Evolutionary conservation across 1,140 invertebrate genomes (phyloP).

Genomic region (Contarinia nasturtii): DNA sequence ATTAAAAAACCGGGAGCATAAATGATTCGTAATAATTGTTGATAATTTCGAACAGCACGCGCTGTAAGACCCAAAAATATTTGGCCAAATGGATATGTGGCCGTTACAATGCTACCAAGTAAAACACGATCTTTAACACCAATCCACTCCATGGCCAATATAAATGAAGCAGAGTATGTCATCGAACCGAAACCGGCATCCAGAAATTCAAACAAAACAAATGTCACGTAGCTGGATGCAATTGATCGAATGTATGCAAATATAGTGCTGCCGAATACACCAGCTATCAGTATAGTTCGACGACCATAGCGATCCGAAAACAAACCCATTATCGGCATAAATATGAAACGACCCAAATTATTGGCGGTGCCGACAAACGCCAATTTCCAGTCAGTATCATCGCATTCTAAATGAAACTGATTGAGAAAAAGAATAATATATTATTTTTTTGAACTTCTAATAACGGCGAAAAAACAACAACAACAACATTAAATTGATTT

Average conservation of each 20-base stretch:
- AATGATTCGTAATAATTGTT: constrained; percentile 39
- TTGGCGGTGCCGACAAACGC: constrained; percentile 50
- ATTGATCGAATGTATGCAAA: constrained; percentile 42
- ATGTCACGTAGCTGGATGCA: constrained; percentile 38
- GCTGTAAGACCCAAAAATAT: constrained; percentile 43
- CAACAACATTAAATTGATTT: too few relatives aligned
- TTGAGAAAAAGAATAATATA: too few relatives aligned
- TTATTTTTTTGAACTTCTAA: too few relatives aligned
- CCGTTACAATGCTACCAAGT: constrained; percentile 47
- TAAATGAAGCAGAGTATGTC: constrained; percentile 38
- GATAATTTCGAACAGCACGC: constrained; percentile 50
- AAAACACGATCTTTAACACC: constrained; percentile 51
- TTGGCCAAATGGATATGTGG: constrained; percentile 50
- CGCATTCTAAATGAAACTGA: constrained; percentile 23
- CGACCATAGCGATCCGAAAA: constrained; percentile 48
- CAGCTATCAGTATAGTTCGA: constrained; percentile 33
- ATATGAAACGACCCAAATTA: constrained; percentile 47
- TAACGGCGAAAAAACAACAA: too few relatives aligned
- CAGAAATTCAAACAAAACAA: constrained; percentile 35
- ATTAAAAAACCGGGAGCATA: constrained; percentile 44
- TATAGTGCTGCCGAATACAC: constrained; percentile 32
- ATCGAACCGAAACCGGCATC: constrained; percentile 35
- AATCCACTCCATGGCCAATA: constrained; percentile 54
- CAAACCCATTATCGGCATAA: constrained; percentile 42
- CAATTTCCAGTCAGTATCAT: constrained; percentile 40